phyloP scores from a whole-genome alignment of 2,797 vertebrate species.

The Helostoma temminkii region DNA sequence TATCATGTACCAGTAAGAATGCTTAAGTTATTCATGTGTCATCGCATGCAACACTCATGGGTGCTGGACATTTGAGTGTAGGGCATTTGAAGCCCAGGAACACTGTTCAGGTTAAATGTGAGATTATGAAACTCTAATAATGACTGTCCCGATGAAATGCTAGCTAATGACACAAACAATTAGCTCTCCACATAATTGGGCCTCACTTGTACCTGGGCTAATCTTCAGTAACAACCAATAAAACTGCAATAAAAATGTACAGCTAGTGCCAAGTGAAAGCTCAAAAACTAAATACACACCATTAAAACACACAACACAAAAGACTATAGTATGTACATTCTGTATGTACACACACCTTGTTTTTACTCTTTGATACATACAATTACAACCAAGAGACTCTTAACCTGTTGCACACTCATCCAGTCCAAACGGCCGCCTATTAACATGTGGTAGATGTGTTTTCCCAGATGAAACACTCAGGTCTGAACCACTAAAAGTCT shows the following conservation, averaged over 20 bases:
- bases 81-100: background rate
- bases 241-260: constrained; percentile 41
- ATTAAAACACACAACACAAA: background rate
- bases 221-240: constrained; percentile 55
- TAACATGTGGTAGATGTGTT: constrained; percentile 67
- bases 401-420: constrained; percentile 59
- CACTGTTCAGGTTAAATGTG: constrained; percentile 27
- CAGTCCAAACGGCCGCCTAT: constrained; percentile 34
- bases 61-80: background rate
- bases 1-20: background rate
- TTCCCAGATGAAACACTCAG: constrained; percentile 54
- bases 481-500: constrained; percentile 59
- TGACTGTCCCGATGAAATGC: constrained; percentile 28
- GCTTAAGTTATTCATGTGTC: background rate
- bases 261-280: constrained; percentile 25
- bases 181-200: constrained; percentile 58
- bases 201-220: constrained; percentile 55
- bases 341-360: background rate
- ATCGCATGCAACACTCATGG: background rate
- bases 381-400: constrained; percentile 26
- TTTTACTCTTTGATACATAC: constrained; percentile 10
- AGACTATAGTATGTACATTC: background rate
- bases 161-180: constrained; percentile 59
- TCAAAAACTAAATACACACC: constrained; percentile 19
- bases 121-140: constrained; percentile 50